Conservation (phyloP, 2,113 vertebrate species). For the Odocoileus virginianus region DNA sequence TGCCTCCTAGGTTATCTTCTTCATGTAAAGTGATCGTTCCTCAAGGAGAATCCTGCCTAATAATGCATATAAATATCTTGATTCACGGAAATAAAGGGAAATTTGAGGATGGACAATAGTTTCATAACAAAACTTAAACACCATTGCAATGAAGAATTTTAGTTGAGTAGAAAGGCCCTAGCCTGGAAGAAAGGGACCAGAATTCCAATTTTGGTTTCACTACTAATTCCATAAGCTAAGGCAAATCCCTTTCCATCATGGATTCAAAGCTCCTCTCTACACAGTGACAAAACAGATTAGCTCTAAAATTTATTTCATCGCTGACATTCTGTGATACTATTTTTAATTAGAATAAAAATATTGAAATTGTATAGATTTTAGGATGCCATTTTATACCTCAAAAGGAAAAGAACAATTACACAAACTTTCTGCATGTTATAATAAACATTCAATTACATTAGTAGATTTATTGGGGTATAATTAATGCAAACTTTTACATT, state of each 20-base stretch:
- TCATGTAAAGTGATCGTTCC: not conserved
- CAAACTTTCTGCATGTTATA: not conserved
- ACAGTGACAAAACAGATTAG: not conserved
- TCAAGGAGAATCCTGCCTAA: not conserved
- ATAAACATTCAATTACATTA: not conserved
- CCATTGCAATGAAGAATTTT: not conserved
- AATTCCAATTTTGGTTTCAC: not conserved
- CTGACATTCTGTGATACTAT: not conserved
- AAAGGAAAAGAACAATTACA: not conserved
- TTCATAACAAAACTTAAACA: not conserved
- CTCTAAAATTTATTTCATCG: not conserved
- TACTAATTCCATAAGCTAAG: not conserved
- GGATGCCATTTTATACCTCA: not conserved
- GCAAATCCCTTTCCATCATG: not conserved
- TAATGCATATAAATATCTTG: not conserved
- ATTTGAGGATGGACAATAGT: not conserved
- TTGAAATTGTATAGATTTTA: not conserved
- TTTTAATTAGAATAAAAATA: not conserved
- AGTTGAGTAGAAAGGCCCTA: not conserved
- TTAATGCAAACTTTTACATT: not conserved
- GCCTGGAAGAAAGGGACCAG: not conserved
- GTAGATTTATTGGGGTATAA: not conserved
- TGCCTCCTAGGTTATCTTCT: not conserved
- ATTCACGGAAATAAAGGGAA: not conserved
- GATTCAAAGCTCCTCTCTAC: not conserved